Percentiles rank a stretch among this genome's conserved stretches.
Evolutionary conservation across 2,113 vertebrate genomes (phyloP).

Genomic region (Hystrix cristata): DNA sequence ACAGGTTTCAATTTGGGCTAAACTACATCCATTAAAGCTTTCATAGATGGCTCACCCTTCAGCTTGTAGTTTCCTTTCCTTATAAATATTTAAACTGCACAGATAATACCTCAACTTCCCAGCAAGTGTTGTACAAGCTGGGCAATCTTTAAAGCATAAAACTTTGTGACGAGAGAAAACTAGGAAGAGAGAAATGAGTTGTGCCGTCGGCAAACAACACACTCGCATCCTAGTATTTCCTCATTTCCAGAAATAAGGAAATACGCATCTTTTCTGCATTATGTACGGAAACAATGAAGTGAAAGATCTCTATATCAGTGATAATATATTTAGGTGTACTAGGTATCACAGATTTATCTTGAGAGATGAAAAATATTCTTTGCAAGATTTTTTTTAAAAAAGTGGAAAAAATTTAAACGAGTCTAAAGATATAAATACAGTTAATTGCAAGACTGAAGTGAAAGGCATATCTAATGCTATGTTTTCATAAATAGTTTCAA

Average conservation of each 20-base stretch:
- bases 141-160: constrained; percentile 74
- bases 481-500: neutral
- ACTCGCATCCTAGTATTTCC: constrained; percentile 46
- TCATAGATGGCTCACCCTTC: constrained; percentile 79
- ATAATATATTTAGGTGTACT: neutral
- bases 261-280: neutral
- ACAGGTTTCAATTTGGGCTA: constrained; percentile 82
- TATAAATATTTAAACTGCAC: constrained; percentile 84
- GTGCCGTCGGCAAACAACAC: neutral
- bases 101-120: constrained; percentile 82
- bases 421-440: neutral
- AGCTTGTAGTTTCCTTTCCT: constrained; percentile 76
- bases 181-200: constrained; percentile 61
- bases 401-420: neutral
- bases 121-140: constrained; percentile 78
- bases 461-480: neutral
- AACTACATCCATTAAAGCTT: constrained; percentile 83
- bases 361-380: neutral
- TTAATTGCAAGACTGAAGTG: neutral
- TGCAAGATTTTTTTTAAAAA: neutral
- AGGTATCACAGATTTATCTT: neutral
- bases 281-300: neutral
- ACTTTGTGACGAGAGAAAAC: constrained; percentile 61
- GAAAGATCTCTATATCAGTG: neutral
- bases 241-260: constrained; percentile 25